Evolutionary conservation across 2,888 invertebrate species (phyloP), one percentile per base, ranked within the genome.

Genomic region (Cataglyphis rosenhaueri): DNA sequence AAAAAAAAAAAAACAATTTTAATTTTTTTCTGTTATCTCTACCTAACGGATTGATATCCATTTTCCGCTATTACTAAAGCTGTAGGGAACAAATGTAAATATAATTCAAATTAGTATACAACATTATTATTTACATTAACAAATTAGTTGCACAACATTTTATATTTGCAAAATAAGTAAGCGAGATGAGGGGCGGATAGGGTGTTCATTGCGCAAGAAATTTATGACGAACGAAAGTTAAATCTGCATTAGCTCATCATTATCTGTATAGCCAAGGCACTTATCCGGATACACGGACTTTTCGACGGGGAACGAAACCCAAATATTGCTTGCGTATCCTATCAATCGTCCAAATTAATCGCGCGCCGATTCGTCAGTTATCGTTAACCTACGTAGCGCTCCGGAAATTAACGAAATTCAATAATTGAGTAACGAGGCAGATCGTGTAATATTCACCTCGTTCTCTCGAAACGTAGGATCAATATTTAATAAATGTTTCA

Each of bases 401-500:
- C 9, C n/a, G 44, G 44, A 70, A 79, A 79, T 79, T 79, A 79
- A 79, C 78, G 59, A 79, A 79, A 59, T 35, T 59, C 70, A 21
- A 59, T 71, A 78, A 79, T 79, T 79, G 78, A 79, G 71, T 59
- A 70, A 71, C 59, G 21, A 15, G 59, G 12, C 66, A n/a, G 66
- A 44, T 41, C 71, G 44, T 71, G 78, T 79, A 79, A 79, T 78
- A 78, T 70, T 71, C 78, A 59, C 73, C 25, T 70, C 18, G 55
- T 71, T 78, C 78, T 70, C 78, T 41, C 71, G 35, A 41, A 44
- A 79, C 44, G 71, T 44, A 25, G 73, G 71, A 79, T 79, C 78
- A 79, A 79, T 79, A 79, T 79, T 79, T 71, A 79, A 73, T 74
- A 73, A 75, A 64, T 81, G 81, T 75, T 75, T 73, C 75, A 75